phyloP scores from a whole-genome alignment of 1,140 invertebrate species.

The Sipha flava region DNA sequence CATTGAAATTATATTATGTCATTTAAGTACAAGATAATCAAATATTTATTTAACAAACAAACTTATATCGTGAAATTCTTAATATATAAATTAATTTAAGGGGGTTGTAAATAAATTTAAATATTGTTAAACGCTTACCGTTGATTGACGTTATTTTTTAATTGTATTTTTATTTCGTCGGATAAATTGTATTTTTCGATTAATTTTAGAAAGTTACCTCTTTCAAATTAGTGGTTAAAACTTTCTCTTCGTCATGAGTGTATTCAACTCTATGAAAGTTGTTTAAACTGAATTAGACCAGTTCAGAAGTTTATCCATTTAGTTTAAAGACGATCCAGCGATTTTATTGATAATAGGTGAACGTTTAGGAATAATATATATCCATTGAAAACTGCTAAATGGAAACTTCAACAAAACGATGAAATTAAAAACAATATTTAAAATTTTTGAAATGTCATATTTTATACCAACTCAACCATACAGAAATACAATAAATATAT shows the following conservation, averaged over 20 bases:
- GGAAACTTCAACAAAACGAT: not conserved
- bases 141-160: not conserved
- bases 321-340: conserved; percentile 10
- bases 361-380: not conserved
- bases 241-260: not conserved
- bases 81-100: not conserved
- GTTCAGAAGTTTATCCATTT: conserved; percentile 11
- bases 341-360: not conserved
- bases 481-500: too few relatives aligned
- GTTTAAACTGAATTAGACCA: conserved; percentile 14
- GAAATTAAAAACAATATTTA: not conserved
- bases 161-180: not conserved
- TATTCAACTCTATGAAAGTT: conserved; percentile 13
- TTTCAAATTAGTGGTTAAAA: conserved; percentile 22
- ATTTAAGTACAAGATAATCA: too few relatives aligned
- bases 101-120: not conserved
- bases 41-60: not conserved
- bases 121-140: not conserved
- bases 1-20: too few relatives aligned
- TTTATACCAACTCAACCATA: not conserved
- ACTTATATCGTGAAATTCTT: not conserved
- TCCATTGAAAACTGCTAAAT: conserved; percentile 9
- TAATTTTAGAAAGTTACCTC: conserved; percentile 10
- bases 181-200: not conserved
- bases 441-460: not conserved